phyloP scores from a whole-genome alignment of 2,797 vertebrate genomes.

The Paratrypauchen microcephalus region DNA sequence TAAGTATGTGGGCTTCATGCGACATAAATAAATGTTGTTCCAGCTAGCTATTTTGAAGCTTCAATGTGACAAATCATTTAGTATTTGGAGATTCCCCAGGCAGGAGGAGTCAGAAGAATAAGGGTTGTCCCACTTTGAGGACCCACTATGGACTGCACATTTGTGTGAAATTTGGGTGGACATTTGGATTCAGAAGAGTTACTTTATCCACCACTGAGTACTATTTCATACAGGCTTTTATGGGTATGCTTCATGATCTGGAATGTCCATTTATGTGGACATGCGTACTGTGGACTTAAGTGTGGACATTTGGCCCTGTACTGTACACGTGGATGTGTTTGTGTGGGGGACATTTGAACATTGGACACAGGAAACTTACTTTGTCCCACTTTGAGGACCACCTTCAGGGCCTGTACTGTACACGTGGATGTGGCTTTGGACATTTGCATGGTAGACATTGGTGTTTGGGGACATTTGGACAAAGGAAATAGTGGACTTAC shows the following conservation, averaged over 20 bases:
- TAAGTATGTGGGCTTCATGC: no score
- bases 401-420: constrained; percentile 80
- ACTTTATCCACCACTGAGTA: constrained; percentile 92
- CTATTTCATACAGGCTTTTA: constrained; percentile 58
- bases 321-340: background rate
- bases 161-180: background rate
- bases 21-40: background rate
- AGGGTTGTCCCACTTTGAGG: constrained; percentile 85
- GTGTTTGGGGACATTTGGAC: no score
- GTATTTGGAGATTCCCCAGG: no score
- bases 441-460: background rate
- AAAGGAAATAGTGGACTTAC: no score
- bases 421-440: no score
- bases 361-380: background rate
- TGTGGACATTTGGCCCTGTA: constrained; percentile 61
- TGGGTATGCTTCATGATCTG: constrained; percentile 83
- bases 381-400: constrained; percentile 28
- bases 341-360: background rate
- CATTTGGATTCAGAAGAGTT: constrained; percentile 61
- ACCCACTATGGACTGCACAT: constrained; percentile 50
- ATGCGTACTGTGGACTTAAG: no score
- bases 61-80: no score
- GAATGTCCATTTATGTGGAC: no score
- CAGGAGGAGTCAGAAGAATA: no score
- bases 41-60: no score